Conservation (phyloP, 2,888 invertebrate species). For the Pollenia griseotomentosa region DNA sequence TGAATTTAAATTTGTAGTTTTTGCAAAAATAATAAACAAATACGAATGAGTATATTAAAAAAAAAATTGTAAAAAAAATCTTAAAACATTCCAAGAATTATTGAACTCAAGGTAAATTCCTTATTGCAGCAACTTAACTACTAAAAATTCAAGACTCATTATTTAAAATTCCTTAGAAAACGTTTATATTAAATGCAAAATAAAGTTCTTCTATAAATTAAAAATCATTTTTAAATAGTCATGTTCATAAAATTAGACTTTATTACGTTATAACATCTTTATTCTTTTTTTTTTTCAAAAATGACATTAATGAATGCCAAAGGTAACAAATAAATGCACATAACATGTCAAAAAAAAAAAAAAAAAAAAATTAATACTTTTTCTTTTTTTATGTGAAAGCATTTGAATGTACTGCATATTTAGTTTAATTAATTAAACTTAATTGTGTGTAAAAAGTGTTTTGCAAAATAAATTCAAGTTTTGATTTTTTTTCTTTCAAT, state of each 20-base stretch:
- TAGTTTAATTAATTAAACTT: not conserved
- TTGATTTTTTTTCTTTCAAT: not conserved
- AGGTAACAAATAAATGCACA: not conserved
- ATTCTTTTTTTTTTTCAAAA: not conserved
- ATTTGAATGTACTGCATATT: not conserved
- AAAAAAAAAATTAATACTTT: not conserved
- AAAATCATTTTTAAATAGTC: not conserved
- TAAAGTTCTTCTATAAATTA: too few species aligned
- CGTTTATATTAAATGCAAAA: too few species aligned
- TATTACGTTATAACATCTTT: not conserved
- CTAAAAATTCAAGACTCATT: too few species aligned
- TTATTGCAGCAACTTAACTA: conserved; percentile 10
- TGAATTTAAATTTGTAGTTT: conserved; percentile 53
- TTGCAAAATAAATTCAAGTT: not conserved
- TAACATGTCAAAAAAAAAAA: not conserved
- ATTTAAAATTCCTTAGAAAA: too few species aligned
- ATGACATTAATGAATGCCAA: conserved; percentile 5
- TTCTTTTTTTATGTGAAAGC: not conserved
- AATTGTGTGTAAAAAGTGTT: not conserved
- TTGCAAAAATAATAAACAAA: conserved; percentile 35
- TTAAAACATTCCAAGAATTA: conserved; percentile 43
- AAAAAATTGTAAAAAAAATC: not conserved
- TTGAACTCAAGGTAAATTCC: conserved; percentile 62
- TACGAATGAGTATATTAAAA: not conserved
- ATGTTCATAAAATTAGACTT: not conserved